Percentiles rank a stretch among this genome's conserved stretches.
Evolutionary conservation across 2,797 vertebrate genomes (phyloP).

Genomic region (Sciurus vulgaris): DNA sequence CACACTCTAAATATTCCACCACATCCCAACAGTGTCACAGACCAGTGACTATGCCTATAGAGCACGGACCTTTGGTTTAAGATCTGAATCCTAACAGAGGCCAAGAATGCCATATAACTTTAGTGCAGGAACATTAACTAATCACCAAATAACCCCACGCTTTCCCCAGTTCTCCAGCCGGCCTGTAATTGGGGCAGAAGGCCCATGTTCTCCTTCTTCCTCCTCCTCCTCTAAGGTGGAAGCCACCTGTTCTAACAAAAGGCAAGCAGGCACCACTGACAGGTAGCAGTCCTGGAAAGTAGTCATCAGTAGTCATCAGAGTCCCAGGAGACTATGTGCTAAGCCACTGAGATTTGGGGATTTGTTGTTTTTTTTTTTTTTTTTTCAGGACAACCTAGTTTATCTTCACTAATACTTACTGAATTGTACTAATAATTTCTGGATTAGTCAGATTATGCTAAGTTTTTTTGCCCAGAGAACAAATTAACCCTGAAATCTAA

Average conservation of each 20-base stretch:
- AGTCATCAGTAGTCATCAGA: background rate
- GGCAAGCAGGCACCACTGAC: background rate
- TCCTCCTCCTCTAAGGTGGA: background rate
- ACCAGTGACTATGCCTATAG: background rate
- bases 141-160: background rate
- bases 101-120: background rate
- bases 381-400: background rate
- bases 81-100: background rate
- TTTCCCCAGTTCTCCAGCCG: background rate
- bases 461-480: constrained; percentile 59
- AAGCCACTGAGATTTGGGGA: background rate
- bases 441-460: constrained; percentile 50
- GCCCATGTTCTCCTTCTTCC: background rate
- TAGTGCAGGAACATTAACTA: constrained; percentile 7
- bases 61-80: background rate
- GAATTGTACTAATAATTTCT: background rate
- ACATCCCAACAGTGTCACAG: background rate
- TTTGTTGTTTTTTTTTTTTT: constrained; percentile 15
- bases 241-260: background rate
- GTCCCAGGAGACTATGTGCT: background rate
- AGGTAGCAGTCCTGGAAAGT: background rate
- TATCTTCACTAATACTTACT: constrained; percentile 43
- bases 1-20: background rate
- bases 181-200: background rate
- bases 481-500: constrained; percentile 65